Conservation (phyloP, 1,140 invertebrate genomes). For the Saccostrea cuccullata region DNA sequence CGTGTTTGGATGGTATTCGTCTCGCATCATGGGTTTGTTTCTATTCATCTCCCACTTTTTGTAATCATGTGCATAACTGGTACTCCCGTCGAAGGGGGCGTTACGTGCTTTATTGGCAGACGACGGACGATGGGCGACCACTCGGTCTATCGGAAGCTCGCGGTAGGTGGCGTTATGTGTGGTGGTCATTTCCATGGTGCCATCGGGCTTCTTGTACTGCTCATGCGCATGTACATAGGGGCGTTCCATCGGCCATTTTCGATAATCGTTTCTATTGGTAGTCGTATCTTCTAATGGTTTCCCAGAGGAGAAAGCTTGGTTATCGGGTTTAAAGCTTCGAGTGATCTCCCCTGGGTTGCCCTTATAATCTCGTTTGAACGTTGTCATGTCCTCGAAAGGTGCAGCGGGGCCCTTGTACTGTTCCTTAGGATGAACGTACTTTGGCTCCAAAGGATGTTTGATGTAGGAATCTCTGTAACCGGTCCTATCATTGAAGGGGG, state of each 20-base stretch:
- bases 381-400: slow-evolving; percentile 76
- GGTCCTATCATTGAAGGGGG: slow-evolving; percentile 76
- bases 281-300: slow-evolving; percentile 76
- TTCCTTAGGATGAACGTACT: slow-evolving; percentile 65
- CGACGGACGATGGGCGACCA: slow-evolving; percentile 62
- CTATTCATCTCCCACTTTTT: slow-evolving; percentile 72
- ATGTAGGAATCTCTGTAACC: slow-evolving; percentile 76
- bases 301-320: slow-evolving; percentile 69
- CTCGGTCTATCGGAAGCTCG: slow-evolving; percentile 66
- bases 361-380: slow-evolving; percentile 75
- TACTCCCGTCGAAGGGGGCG: slow-evolving; percentile 75
- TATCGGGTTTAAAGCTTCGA: slow-evolving; percentile 71
- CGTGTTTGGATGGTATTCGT: slow-evolving; percentile 73
- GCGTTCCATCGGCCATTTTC: slow-evolving; percentile 73
- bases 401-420: slow-evolving; percentile 66
- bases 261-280: slow-evolving; percentile 76
- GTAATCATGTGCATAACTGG: slow-evolving; percentile 77
- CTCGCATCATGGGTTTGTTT: slow-evolving; percentile 60
- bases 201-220: slow-evolving; percentile 74
- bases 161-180: slow-evolving; percentile 73
- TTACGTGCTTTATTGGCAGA: slow-evolving; percentile 62
- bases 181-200: slow-evolving; percentile 77
- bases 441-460: slow-evolving; percentile 71
- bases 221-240: slow-evolving; percentile 71
- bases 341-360: slow-evolving; percentile 67